Base-by-base conservation (phyloP, 2,888 invertebrate genomes). In the Villa cingulata region DNA sequence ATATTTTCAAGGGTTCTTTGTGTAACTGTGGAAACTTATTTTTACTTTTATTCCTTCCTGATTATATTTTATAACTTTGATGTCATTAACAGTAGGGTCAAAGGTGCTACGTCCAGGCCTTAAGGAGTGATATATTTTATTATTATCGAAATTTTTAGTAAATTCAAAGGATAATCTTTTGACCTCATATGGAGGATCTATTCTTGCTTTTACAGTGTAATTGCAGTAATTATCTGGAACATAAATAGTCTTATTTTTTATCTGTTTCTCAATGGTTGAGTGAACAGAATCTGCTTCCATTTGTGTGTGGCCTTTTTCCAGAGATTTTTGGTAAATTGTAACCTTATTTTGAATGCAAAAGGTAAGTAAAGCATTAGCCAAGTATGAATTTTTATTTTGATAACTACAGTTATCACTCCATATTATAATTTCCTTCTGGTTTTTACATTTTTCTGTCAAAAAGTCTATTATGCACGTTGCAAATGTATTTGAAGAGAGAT, bases 401-500 rank as follows among this genome's bases (percentile, higher is more conserved):
- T 44, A 43, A 19, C 10, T 37, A 29, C 41, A 48, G n/a, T 41
- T 29, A 41, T 44, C 48, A 27, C 48, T 48, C 29, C 44, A 44
- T 20, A 48, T 37, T 27, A 41, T 29, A 16, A 44, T 17, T 41
- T 48, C 37, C 41, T 37, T 45, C 17, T 14, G 23, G 6, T 4
- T 10, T n/a, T 2, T 3, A 27, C 18, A 45, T 37, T 20, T 37
- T 16, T 37, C 44, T 12, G 29, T 23, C 10, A 48, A 44, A 43
- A 43, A 48, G 20, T 48, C 45, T 41, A 44, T 41, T 19, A 50
- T 27, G n/a, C 46, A 50, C 17, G 44, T 44, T 9, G 41, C 44
- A 47, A 50, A 50, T 27, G 42, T 47, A n/a, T 39, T 41, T 41
- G 46, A 39, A 38, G 42, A 40, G 29, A 49, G 27, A 43, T 49